These are phyloP conservation scores for Gasteruption jaculator DNA, from an alignment of 2,888 invertebrate genomes.

Conservation along the genomic window DNA sequence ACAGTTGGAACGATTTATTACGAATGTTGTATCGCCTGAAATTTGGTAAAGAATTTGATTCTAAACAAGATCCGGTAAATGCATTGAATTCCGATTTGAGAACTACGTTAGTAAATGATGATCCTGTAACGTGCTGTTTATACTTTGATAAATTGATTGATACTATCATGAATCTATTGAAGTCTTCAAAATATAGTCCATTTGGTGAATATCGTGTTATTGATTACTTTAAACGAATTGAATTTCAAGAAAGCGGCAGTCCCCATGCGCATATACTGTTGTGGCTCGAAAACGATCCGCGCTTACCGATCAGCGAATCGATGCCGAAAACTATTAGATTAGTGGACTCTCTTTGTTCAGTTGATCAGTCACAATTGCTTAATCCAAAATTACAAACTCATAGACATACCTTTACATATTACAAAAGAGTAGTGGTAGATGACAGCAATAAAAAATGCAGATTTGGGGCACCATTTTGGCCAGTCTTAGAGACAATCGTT, in stretches of 20 bases:
- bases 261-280: conserved; percentile 46
- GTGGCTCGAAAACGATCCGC: conserved; percentile 44
- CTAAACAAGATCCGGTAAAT: conserved; percentile 8
- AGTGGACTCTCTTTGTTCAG: conserved; percentile 2
- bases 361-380: conserved; percentile 25
- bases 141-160: conserved; percentile 44
- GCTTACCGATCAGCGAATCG: conserved; percentile 10
- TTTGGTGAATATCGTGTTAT: too few species aligned
- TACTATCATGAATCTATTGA: conserved; percentile 31
- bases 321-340: not conserved
- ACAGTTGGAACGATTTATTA: conserved; percentile 40
- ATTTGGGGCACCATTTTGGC: too few species aligned
- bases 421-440: conserved; percentile 24
- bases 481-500: too few species aligned
- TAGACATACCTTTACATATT: conserved; percentile 33
- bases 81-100: conserved; percentile 19
- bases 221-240: conserved; percentile 41
- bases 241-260: conserved; percentile 47
- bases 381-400: conserved; percentile 30
- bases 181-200: conserved; percentile 35
- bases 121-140: conserved; percentile 37
- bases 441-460: conserved; percentile 20
- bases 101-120: conserved; percentile 29
- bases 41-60: conserved; percentile 8
- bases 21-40: conserved; percentile 39